Percentiles rank a stretch among this genome's conserved stretches.
Evolutionary conservation across 2,113 vertebrate species (phyloP).

Genomic region (Xenopus borealis): DNA sequence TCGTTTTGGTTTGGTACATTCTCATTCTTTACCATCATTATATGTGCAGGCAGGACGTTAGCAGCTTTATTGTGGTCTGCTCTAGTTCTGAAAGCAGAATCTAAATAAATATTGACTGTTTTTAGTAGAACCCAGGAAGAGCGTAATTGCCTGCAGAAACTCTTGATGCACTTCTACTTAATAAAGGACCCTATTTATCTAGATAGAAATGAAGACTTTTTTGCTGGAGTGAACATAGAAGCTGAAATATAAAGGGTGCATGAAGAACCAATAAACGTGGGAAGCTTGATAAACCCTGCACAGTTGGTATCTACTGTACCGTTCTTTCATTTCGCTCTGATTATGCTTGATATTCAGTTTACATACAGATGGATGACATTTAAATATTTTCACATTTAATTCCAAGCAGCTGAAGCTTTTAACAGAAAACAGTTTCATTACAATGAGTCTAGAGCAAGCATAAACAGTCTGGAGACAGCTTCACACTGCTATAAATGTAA

Average conservation of each 20-base stretch:
- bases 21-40: no score
- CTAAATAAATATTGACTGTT: no score
- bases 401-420: conserved; percentile 9
- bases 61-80: no score
- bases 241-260: not conserved
- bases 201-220: not conserved
- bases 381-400: conserved; percentile 9
- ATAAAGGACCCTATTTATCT: no score
- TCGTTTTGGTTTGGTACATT: no score
- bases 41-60: no score
- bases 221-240: not conserved
- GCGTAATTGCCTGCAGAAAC: no score
- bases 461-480: conserved; percentile 8
- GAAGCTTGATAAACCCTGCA: no score
- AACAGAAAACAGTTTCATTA: conserved; percentile 14
- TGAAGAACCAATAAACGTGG: not conserved
- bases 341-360: not conserved
- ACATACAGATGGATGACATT: conserved; percentile 2
- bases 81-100: no score
- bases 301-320: not conserved
- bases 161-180: no score
- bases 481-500: conserved; percentile 7
- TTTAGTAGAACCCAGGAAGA: no score
- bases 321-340: not conserved
- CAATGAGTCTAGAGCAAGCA: conserved; percentile 1